Evolutionary conservation across 2,113 vertebrate genomes (phyloP), one percentile per base, ranked within the genome.

Genomic region (Cynoglossus semilaevis): DNA sequence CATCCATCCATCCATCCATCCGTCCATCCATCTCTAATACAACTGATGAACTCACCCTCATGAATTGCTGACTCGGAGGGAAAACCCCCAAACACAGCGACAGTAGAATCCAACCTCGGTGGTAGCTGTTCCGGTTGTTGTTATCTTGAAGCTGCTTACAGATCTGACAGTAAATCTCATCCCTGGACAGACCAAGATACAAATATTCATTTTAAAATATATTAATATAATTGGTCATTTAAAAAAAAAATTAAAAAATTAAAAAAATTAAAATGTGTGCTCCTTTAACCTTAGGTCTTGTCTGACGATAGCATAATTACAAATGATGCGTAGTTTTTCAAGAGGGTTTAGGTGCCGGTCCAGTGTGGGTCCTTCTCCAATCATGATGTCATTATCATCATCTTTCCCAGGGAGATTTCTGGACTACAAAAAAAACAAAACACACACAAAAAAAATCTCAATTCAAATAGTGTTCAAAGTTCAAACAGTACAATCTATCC

Each of bases 141-240:
- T 98, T 98, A 18, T 91, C 93, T 0, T 92, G 91, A 48, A 98
- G 92, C 76, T 99, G 97, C 81, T 98, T 99, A 82, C 96, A 99
- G 89, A 99, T 98, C 89, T 99, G 97, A 85, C 96, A 97, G 76
- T 97, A 99, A 75, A 99, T 95, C 82, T 99, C 97, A 70, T 99
- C 97, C 76, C 97, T 99, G 73, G 9, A 66, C 6, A 76, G 0
- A 46, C 76, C 37, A 9, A 40, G 37, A 9, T 7, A 40, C 37
- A 40, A 40, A 40, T 40, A 40, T 40, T 13, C 22, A 29, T 29
- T 29, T 6, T 29, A 29, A 29, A 4, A 29, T 29, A 29, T 29
- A 4, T 6, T 29, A 29, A n/a, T n/a, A n/a, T n/a, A n/a, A n/a
- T n/a, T n/a, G n/a, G n/a, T n/a, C n/a, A n/a, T n/a, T n/a, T n/a